Base-by-base conservation (phyloP, 2,797 vertebrate species). In the Champsocephalus esox region DNA sequence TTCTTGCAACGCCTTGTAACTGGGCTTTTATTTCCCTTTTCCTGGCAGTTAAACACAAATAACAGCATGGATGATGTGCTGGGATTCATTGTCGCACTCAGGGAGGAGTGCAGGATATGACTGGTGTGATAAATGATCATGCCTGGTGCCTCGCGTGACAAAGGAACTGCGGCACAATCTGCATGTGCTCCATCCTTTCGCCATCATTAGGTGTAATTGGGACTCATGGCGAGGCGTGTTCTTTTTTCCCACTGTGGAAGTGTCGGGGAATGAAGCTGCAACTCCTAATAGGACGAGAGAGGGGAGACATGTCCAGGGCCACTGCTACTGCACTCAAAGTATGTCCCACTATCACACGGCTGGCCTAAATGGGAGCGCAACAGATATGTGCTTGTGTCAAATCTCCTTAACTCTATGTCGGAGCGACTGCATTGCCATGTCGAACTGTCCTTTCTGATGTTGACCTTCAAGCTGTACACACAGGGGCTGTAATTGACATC, bases 151-250 rank as follows among this genome's bases (percentile, higher is more conserved):
- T 90, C 80, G 85, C 70, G 79, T 93, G 91, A 93, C 93, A 89
- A 92, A 91, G 88, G 89, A 93, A 89, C 89, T 86, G 90, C 87
- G 49, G 85, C 78, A 75, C 86, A 85, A 92, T 92, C 90, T 94
- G 88, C 91, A 92, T 93, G 90, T 83, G 93, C 87, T 92, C 92
- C 92, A 90, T 91, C 92, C 92, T 92, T 89, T 90, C 58, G 85
- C 92, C 82, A 92, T 92, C 92, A 93, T 94, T 94, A 90, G 90
- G 89, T 94, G 90, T 94, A 94, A 94, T 92, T 94, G 92, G 92
- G 92, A 91, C 91, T 92, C 92, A 85, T 82, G 89, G 88, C 74
- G 86, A 92, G 87, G 85, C 81, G 49, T 86, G 88, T 87, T 91
- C 86, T 77, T 83, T 85, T 83, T 81, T 28, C 1, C 28, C 21